A percentile compares a stretch with the other conserved stretches of the same genome.
These are phyloP conservation scores for Myotis planiceps DNA, from an alignment of 2,797 vertebrate species.

Conservation along the genomic window DNA sequence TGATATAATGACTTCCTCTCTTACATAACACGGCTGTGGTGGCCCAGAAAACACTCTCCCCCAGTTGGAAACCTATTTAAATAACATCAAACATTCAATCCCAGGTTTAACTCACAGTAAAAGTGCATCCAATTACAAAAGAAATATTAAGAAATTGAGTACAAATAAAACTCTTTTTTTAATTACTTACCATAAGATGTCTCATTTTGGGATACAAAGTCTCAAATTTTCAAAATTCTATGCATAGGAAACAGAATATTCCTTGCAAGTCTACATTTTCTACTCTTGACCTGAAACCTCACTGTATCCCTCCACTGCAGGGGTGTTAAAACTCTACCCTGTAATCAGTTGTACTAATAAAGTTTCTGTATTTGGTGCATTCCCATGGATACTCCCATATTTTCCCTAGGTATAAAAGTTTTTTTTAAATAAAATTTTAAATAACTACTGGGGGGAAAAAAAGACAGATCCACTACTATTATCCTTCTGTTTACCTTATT, in stretches of 20 bases:
- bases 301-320: neutral
- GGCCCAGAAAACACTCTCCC: slow-evolving; percentile 26
- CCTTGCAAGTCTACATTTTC: neutral
- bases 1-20: slow-evolving; percentile 12
- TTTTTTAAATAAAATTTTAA: neutral
- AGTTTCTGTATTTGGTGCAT: neutral
- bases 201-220: neutral
- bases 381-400: neutral
- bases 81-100: neutral
- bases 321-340: neutral
- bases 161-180: slow-evolving; percentile 13
- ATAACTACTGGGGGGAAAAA: neutral
- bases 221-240: neutral
- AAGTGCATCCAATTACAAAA: slow-evolving; percentile 10
- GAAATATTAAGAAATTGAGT: neutral
- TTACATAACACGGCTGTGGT: slow-evolving; percentile 8
- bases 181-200: slow-evolving; percentile 1
- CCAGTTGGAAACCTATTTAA: slow-evolving; percentile 56
- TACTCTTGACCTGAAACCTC: neutral
- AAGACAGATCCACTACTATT: neutral
- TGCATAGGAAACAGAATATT: neutral
- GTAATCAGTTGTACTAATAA: neutral
- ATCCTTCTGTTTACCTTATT: neutral
- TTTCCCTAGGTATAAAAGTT: neutral
- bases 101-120: slow-evolving; percentile 23